phyloP scores from a whole-genome alignment of 2,797 vertebrate genomes.

The Amblyopsis hoosieri region DNA sequence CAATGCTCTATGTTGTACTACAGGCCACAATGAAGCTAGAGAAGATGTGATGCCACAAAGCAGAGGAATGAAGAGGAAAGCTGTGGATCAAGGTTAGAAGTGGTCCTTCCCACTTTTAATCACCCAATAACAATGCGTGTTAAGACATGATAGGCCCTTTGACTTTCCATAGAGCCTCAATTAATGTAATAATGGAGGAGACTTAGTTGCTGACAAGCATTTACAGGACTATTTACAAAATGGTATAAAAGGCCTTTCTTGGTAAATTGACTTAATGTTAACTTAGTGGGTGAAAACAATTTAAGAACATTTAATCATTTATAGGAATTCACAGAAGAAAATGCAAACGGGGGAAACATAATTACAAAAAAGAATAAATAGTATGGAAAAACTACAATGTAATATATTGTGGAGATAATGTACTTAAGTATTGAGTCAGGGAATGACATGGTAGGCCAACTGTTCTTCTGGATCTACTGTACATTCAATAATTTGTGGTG shows the following conservation, averaged over 20 bases:
- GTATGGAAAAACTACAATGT: too few species aligned
- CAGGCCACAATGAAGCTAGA: conserved; percentile 39
- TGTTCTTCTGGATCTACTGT: too few species aligned
- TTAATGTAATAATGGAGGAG: conserved; percentile 37
- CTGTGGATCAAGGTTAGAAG: conserved; percentile 73
- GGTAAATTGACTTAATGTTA: not conserved
- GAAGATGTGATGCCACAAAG: conserved; percentile 5
- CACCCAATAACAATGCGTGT: conserved; percentile 30
- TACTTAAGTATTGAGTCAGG: too few species aligned
- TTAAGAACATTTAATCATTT: too few species aligned
- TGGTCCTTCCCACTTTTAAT: conserved; percentile 6
- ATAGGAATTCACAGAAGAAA: too few species aligned
- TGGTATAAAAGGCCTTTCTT: conserved; percentile 17
- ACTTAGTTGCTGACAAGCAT: not conserved
- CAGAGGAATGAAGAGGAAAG: conserved; percentile 75
- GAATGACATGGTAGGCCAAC: too few species aligned
- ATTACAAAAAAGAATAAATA: not conserved
- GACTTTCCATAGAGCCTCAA: conserved; percentile 50
- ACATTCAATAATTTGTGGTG: too few species aligned
- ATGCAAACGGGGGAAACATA: not conserved
- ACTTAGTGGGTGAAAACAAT: too few species aligned
- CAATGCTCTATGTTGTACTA: not conserved
- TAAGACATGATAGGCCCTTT: conserved; percentile 61
- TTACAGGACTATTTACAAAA: too few species aligned
- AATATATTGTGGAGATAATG: too few species aligned